Evolutionary conservation across 2,888 invertebrate species (phyloP), one percentile per base, ranked within the genome.

Genomic region (Ceriagrion tenellum): DNA sequence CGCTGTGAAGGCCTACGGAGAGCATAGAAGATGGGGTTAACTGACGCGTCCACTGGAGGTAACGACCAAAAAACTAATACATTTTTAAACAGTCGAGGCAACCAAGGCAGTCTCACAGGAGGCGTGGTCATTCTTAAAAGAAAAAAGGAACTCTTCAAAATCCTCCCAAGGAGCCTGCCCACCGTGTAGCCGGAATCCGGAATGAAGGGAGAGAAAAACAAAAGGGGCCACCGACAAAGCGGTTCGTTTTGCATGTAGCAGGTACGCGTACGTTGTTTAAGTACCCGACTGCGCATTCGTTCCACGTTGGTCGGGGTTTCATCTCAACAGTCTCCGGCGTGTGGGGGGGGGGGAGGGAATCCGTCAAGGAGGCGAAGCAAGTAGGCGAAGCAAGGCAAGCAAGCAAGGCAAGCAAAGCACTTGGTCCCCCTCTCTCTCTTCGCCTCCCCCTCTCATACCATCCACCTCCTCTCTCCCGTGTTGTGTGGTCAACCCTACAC

Each of bases 401-500:
- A 81, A 81, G 81, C 69, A 81, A 81, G 81, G 35, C 30, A 81
- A 35, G 81, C 81, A 81, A 81, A n/a, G 81, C 81, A 89, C 89
- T 89, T 89, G 47, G 12, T 55, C 55, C 8, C 89, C 4, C 26
- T 55, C 89, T 23, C 89, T 6, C 47, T 47, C 47, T 47, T n/a
- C n/a, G n/a, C n/a, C n/a, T n/a, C n/a, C n/a, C n/a, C n/a, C 47
- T 47, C 47, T 35, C 20, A 4, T 47, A 8, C 26, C 88, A 47
- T 1, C 55, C 55, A n/a, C 13, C 89, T 89, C 23, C 47, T 47
- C 55, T 63, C 18, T 63, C 40, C 91, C 59, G 59, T 59, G 59
- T 91, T 59, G 40, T 91, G 59, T 91, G 56, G 59, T 91, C 63
- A 81, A 81, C 91, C 56, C 63, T 90, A 90, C 90, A 56, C n/a